Evolutionary conservation across 2,888 invertebrate genomes (phyloP).

Genomic region (Lymantria dispar): DNA sequence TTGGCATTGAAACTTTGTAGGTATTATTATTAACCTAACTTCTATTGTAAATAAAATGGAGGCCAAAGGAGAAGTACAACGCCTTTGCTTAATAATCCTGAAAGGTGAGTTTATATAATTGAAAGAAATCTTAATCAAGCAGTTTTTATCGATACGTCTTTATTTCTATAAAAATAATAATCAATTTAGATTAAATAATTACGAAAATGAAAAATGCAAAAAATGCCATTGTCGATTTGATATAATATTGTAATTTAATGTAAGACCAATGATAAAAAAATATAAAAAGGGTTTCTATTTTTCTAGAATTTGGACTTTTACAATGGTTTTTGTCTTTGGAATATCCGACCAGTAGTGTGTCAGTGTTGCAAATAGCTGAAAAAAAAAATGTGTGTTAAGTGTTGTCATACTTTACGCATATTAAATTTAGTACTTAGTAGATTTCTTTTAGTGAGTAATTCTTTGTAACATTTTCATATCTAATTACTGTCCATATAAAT

Average conservation of each 20-base stretch:
- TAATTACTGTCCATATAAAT: neutral
- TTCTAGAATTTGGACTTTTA: conserved; percentile 49
- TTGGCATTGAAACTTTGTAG: no score
- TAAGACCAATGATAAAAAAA: conserved; percentile 41
- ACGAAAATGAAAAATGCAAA: no score
- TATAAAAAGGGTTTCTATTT: conserved; percentile 56
- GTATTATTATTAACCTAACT: no score
- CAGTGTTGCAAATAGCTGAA: conserved; percentile 31
- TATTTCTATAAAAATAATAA: no score
- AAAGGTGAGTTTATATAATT: no score
- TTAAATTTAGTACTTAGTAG: neutral
- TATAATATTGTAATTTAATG: neutral
- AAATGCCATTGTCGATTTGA: neutral
- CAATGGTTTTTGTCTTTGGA: conserved; percentile 39
- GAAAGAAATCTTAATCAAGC: no score
- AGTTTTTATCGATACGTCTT: no score
- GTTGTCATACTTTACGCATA: conserved; percentile 25
- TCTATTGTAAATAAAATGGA: no score
- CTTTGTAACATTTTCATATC: neutral
- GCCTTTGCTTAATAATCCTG: no score
- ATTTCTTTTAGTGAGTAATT: neutral
- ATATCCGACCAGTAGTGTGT: conserved; percentile 42
- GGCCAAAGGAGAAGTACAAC: no score
- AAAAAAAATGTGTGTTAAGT: conserved; percentile 41
- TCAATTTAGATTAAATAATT: no score